Evolutionary conservation across 1,140 invertebrate species (phyloP).

Genomic region (Drosophila parvula): DNA sequence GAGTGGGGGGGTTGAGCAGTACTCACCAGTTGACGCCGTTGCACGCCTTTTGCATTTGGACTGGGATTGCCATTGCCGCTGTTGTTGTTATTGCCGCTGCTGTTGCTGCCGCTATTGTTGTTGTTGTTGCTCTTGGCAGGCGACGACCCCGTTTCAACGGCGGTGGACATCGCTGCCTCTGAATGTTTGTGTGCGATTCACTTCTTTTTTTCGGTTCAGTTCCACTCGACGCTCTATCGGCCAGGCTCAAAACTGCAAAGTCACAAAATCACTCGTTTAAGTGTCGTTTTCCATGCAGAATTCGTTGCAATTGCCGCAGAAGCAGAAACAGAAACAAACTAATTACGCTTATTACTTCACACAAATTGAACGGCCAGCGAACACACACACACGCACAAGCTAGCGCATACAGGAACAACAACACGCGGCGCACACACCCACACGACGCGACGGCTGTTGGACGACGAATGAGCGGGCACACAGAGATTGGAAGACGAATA

Average conservation of each 20-base stretch:
- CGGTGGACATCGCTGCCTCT: constrained; percentile 76
- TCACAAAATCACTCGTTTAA: constrained; percentile 49
- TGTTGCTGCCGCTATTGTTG: constrained; percentile 40
- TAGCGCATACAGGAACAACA: constrained; percentile 11
- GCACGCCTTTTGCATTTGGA: constrained; percentile 78
- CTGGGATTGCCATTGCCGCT: constrained; percentile 68
- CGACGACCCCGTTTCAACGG: constrained; percentile 83
- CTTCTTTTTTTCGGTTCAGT: constrained; percentile 21
- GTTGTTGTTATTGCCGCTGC: constrained; percentile 30
- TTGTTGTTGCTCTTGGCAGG: constrained; percentile 79
- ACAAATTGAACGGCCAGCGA: constrained; percentile 69
- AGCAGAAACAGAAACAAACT: constrained; percentile 65
- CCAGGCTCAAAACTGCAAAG: constrained; percentile 36
- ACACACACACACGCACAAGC: constrained; percentile 40
- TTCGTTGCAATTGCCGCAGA: constrained; percentile 39
- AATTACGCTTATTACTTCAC: constrained; percentile 80
- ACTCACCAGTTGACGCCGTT: constrained; percentile 83
- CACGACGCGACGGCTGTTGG: constrained; percentile 42
- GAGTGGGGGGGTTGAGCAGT: constrained; percentile 11
- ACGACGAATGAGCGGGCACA: constrained; percentile 47
- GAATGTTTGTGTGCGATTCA: constrained; percentile 2
- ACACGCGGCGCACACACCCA: constrained; percentile 47
- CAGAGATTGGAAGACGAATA: constrained; percentile 31
- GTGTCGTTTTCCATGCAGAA: constrained; percentile 46
- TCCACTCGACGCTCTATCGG: constrained; percentile 41